phyloP scores from a whole-genome alignment of 2,113 vertebrate species.

The Thinocorus orbignyianus region DNA sequence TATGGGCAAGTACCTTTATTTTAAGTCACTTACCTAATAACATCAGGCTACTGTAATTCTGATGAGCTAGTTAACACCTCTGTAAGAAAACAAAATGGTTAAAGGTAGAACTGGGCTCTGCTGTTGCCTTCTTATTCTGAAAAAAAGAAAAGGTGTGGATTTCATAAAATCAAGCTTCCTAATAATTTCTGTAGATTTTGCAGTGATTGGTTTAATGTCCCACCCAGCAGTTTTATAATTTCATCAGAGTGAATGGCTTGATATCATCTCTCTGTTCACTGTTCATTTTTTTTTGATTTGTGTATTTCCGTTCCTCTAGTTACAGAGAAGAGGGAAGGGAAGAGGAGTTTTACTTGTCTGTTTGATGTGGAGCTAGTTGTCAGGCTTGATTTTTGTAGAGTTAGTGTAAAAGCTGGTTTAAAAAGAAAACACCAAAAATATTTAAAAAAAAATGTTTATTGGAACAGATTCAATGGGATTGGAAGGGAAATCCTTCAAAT shows the following conservation, averaged over 20 bases:
- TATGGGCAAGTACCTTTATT: background rate
- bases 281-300: background rate
- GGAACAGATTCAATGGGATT: background rate
- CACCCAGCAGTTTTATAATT: background rate
- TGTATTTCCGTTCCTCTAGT: background rate
- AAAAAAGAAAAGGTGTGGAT: background rate
- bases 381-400: background rate
- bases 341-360: background rate
- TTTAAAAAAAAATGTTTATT: background rate
- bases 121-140: background rate
- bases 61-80: background rate
- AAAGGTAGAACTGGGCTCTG: background rate
- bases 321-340: background rate
- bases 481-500: background rate
- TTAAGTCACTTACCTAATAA: background rate
- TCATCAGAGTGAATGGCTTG: background rate
- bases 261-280: background rate
- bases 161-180: background rate
- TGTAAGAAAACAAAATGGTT: background rate
- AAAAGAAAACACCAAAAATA: background rate
- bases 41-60: background rate
- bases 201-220: background rate
- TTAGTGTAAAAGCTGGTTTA: background rate
- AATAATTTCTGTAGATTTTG: background rate
- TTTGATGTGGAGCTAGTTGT: background rate